These are phyloP conservation scores for Vulpes vulpes DNA, from an alignment of 2,113 vertebrate species.

Conservation along the genomic window DNA sequence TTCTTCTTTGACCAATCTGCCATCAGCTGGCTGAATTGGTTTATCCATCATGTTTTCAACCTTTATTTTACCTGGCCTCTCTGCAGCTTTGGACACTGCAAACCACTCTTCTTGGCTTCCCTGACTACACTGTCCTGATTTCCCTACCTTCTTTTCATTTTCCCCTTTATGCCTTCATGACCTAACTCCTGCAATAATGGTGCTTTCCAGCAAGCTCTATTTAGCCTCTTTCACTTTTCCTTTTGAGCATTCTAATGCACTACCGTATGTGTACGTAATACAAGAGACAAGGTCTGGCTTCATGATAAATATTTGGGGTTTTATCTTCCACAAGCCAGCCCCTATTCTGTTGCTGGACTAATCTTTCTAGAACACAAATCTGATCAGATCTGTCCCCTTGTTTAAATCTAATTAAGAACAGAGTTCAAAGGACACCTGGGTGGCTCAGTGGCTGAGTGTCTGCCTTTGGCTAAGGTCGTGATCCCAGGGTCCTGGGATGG, in stretches of 20 bases:
- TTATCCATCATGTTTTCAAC: background rate
- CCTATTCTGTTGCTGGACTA: background rate
- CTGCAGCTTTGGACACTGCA: background rate
- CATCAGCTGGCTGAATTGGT: background rate
- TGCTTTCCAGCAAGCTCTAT: background rate
- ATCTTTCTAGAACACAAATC: constrained; percentile 57
- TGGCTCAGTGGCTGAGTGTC: no score
- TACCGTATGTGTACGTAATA: background rate
- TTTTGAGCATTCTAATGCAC: background rate
- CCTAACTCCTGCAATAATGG: background rate
- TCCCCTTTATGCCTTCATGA: background rate
- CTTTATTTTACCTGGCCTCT: background rate
- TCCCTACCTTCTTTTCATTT: background rate
- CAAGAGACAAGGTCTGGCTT: background rate
- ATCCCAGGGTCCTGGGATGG: no score
- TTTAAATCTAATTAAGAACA: constrained; percentile 44
- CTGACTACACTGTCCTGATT: background rate
- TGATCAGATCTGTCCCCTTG: background rate
- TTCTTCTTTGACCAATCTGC: background rate
- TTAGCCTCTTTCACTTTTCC: constrained; percentile 24
- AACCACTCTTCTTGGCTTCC: background rate
- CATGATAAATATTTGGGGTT: background rate
- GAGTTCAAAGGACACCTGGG: background rate
- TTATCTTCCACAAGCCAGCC: background rate
- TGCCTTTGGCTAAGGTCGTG: no score